Evolutionary conservation across 2,888 invertebrate species (phyloP), one percentile per base, ranked within the genome.

Genomic region (Liopterus haemorrhoidalis): DNA sequence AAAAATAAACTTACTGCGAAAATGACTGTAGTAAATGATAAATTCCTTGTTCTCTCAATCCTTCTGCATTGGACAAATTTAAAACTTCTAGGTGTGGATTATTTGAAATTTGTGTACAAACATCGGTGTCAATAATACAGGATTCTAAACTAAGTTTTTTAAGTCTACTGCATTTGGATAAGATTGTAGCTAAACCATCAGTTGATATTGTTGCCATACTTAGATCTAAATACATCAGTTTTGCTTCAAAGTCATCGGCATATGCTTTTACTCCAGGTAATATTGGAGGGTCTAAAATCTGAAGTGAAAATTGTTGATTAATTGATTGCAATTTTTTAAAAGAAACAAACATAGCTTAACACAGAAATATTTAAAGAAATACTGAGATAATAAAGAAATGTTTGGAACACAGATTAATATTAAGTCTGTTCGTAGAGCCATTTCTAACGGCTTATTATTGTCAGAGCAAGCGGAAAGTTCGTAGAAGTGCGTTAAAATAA

Each of bases 131-230:
- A 0, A 93, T 49, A 5, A 66, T 65, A 14, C 87, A 79, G 57
- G 83, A 82, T 66, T 95, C 95, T 41, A 94, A 66, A 56, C 93
- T 93, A 3, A 94, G 70, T 63, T 92, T 93, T 59, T 78, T 79
- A 21, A 94, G 70, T 8, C 74, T 70, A 4, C 74, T 72, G 65
- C 91, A 92, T 4, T 78, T 72, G 1, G 69, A 66, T 22, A 94
- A 70, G 12, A 79, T 62, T 24, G 64, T 63, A 56, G 71, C 70
- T n/a, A 87, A 64, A 0, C 78, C 78, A 0, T 61, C 55, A 0
- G 70, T 57, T 11, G 80, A 74, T 20, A 88, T 73, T 1, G 78
- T 71, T 0, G 82, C 76, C 82, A 92, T 85, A 60, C 90, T 89
- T 8, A 94, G 71, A 67, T 94, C 94, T 49, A 94, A 68, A 66